phyloP scores from a whole-genome alignment of 2,888 invertebrate species.

The Caenorhabditis angaria region DNA sequence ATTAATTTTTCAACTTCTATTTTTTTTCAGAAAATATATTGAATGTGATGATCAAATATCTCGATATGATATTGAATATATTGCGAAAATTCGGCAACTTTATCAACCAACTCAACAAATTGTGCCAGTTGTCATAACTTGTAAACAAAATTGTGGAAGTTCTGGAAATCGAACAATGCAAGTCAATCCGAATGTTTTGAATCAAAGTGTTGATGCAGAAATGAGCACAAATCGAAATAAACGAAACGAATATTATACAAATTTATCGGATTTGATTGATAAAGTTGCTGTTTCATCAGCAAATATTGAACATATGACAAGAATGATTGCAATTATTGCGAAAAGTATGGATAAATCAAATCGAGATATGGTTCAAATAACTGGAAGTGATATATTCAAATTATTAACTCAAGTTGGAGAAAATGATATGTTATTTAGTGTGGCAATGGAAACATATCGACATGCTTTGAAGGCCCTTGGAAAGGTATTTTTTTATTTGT shows the following conservation, averaged over 20 bases:
- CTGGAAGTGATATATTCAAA: constrained; percentile 51
- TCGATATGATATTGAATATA: constrained; percentile 44
- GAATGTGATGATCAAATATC: constrained; percentile 39
- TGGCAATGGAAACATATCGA: constrained; percentile 38
- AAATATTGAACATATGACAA: constrained; percentile 51
- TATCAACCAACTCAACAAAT: constrained; percentile 44
- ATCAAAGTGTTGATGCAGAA: constrained; percentile 50
- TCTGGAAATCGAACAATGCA: constrained; percentile 31
- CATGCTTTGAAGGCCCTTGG: constrained; percentile 45
- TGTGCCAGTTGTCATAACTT: constrained; percentile 47
- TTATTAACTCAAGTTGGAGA: constrained; percentile 40
- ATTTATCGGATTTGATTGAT: constrained; percentile 38
- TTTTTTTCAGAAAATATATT: neutral
- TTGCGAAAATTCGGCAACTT: constrained; percentile 36
- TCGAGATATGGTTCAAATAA: constrained; percentile 34
- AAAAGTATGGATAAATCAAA: constrained; percentile 10
- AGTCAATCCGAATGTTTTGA: constrained; percentile 54
- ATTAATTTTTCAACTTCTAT: neutral
- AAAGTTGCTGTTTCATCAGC: constrained; percentile 53
- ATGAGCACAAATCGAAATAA: constrained; percentile 66
- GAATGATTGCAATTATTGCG: constrained; percentile 19
- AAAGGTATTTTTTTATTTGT: too few relatives aligned
- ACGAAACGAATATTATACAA: constrained; percentile 46
- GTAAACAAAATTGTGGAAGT: constrained; percentile 33
- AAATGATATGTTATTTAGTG: constrained; percentile 47